Conservation (phyloP, 2,888 invertebrate species). For the Drosophila mulleri region DNA sequence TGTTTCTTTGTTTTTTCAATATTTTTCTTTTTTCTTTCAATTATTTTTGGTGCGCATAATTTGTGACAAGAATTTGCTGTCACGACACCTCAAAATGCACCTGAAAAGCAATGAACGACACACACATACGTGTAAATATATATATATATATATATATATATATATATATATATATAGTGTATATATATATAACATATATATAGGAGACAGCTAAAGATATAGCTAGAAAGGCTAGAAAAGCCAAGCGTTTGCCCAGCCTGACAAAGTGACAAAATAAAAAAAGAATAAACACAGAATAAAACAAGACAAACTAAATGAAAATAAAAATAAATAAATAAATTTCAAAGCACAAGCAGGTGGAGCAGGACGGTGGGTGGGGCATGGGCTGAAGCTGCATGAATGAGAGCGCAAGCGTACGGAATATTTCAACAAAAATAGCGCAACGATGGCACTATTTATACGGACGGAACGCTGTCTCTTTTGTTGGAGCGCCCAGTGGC, state of each 20-base stretch:
- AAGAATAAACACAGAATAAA: constrained; percentile 15
- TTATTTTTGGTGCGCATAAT: constrained; percentile 82
- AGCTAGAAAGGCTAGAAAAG: constrained; percentile 28
- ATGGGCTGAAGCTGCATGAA: constrained; percentile 55
- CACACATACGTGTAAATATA: background rate
- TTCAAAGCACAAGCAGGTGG: constrained; percentile 51
- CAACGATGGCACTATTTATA: constrained; percentile 81
- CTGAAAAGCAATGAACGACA: constrained; percentile 54
- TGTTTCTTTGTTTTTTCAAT: background rate
- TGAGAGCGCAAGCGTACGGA: constrained; percentile 79
- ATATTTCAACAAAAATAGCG: constrained; percentile 81
- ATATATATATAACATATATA: constrained; percentile 14
- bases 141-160: background rate
- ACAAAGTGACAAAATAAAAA: constrained; percentile 30
- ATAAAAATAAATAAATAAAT: constrained; percentile 52
- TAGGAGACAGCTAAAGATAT: constrained; percentile 25
- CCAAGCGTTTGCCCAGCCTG: constrained; percentile 48
- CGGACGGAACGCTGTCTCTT: constrained; percentile 48
- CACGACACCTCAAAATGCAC: constrained; percentile 80
- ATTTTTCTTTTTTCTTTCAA: constrained; percentile 43
- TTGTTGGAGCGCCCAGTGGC: constrained; percentile 60
- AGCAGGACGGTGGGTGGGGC: constrained; percentile 3
- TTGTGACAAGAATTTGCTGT: constrained; percentile 73
- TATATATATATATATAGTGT: constrained; percentile 15
- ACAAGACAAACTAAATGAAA: constrained; percentile 48